phyloP scores from a whole-genome alignment of 2,113 vertebrate species.

The Himantopus leucocephalus region DNA sequence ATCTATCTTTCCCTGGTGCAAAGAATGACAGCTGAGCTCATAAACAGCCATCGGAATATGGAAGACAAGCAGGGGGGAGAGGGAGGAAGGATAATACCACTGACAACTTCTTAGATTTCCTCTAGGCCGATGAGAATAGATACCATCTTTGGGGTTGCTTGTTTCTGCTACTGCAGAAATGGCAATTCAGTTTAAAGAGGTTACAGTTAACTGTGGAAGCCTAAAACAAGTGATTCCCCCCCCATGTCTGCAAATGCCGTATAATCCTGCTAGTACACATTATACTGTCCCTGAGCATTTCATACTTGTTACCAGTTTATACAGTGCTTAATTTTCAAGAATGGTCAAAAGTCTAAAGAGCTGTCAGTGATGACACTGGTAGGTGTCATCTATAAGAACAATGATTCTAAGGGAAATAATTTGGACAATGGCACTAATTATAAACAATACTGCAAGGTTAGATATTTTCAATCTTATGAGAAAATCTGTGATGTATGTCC shows the following conservation, averaged over 20 bases:
- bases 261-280: not conserved
- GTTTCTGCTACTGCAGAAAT: not conserved
- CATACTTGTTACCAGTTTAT: not conserved
- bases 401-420: not conserved
- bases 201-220: not conserved
- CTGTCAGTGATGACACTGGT: not conserved
- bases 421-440: not conserved
- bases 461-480: not conserved
- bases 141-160: not conserved
- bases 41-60: constrained; percentile 71
- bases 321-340: not conserved
- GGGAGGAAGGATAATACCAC: not conserved
- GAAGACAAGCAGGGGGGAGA: constrained; percentile 39
- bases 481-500: not conserved
- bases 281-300: not conserved
- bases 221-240: not conserved
- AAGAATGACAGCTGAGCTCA: constrained; percentile 77
- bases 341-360: not conserved
- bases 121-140: not conserved
- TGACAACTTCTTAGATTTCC: constrained; percentile 10
- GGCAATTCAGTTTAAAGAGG: not conserved
- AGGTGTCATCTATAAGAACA: not conserved
- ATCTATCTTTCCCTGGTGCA: constrained; percentile 75
- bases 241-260: not conserved
- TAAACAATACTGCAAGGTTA: not conserved